A percentile compares a stretch with the other conserved stretches of the same genome.
Evolutionary conservation across 2,888 invertebrate species (phyloP).

Genomic region (Hyposoter dolosus): DNA sequence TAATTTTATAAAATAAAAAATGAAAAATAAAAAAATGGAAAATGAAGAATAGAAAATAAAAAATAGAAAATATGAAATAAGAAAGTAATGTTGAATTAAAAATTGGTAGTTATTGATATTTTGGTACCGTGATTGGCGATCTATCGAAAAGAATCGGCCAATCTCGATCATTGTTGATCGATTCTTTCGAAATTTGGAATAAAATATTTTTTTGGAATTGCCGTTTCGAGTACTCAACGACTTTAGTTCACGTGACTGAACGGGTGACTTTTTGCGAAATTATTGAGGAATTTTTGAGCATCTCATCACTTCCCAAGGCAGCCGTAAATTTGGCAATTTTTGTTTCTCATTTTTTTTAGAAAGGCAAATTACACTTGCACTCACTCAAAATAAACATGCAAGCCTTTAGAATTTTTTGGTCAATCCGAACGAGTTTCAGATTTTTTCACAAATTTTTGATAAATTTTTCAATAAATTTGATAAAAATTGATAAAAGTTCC

Average conservation of each 20-base stretch:
- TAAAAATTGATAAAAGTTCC: too few species aligned
- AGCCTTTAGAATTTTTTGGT: slow-evolving; percentile 25
- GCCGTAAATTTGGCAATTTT: slow-evolving; percentile 5
- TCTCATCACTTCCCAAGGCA: background rate
- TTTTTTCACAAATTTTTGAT: too few species aligned
- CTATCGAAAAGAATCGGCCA: background rate
- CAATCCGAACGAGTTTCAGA: background rate
- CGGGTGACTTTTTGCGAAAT: slow-evolving; percentile 21
- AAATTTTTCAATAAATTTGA: too few species aligned
- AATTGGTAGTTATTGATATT: background rate
- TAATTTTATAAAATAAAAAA: too few species aligned
- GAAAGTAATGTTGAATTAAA: background rate
- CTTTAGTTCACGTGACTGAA: background rate
- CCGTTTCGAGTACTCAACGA: background rate
- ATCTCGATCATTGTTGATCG: background rate
- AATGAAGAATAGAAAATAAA: background rate
- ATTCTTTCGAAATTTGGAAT: background rate
- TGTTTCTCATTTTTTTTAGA: slow-evolving; percentile 11
- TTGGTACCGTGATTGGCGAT: background rate
- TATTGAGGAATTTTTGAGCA: background rate
- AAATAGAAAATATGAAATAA: background rate
- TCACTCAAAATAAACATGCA: background rate
- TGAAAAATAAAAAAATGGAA: background rate
- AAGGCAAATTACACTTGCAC: slow-evolving; percentile 17
- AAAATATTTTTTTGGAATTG: background rate